Evolutionary conservation across 2,797 vertebrate genomes (phyloP), one percentile per base, ranked within the genome.

Genomic region (Crocidura indochinensis): DNA sequence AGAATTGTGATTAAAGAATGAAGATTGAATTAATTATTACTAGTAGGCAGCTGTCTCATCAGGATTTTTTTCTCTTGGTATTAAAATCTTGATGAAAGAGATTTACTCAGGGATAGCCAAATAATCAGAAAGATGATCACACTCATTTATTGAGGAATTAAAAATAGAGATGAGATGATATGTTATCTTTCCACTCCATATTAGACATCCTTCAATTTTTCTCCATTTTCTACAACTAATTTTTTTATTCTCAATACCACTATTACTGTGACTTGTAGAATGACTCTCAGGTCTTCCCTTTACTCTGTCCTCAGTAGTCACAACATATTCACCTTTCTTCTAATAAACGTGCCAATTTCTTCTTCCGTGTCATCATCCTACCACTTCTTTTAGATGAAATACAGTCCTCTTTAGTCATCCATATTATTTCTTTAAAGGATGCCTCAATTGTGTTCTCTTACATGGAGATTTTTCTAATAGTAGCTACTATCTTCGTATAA

Each of bases 71-170:
- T 56, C 20, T 56, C 26, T 77, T 83, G 64, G 71, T 81, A 91
- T 88, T 90, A 72, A 90, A 88, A 60, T 84, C 27, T 88, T 77
- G 60, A 29, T 90, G 31, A 86, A 88, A 86, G 75, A 84, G 56
- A 92, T 84, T 94, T 93, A 88, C 19, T 94, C 77, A 77, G 10
- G 38, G 38, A 84, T 78, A 93, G 80, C 86, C 19, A 77, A 5
- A 1, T 75, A 88, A 91, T 87, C 53, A 87, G 84, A 87, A 91
- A 27, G 44, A 87, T 29, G 24, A 62, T 78, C 77, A 78, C 53
- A 94, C 8, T 81, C 60, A 80, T 62, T 91, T 90, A 51, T 29
- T 62, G 27, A 86, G 65, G 62, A 60, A 72, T 92, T 91, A 78
- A 60, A 90, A 84, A 83, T 71, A 74, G 5, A 94, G 19, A 87